A percentile compares a stretch with the other conserved stretches of the same genome.
Conservation (phyloP, 2,113 vertebrate genomes). For the Scolopax mira region DNA sequence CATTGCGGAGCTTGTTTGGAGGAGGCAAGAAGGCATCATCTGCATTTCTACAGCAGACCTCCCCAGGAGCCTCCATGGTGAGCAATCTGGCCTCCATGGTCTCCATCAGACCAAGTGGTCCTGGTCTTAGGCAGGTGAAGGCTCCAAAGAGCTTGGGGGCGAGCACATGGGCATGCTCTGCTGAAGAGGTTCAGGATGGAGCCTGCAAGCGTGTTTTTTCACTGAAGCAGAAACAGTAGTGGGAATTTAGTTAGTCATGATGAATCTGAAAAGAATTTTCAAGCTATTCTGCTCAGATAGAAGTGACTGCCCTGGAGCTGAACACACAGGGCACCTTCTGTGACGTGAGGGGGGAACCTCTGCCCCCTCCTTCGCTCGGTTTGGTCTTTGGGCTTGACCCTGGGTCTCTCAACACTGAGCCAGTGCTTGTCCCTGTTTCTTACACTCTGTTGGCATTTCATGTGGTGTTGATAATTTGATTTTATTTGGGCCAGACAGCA, state of each 20-base stretch:
- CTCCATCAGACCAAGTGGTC: background rate
- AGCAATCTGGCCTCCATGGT: background rate
- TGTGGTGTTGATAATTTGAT: background rate
- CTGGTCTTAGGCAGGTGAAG: background rate
- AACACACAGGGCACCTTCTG: background rate
- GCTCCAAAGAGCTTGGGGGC: background rate
- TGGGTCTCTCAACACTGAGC: background rate
- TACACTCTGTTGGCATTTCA: background rate
- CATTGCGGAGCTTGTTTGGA: background rate
- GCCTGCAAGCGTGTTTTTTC: background rate
- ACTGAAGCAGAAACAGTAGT: background rate
- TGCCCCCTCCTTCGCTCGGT: background rate
- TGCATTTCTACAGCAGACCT: background rate
- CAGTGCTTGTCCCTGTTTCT: background rate
- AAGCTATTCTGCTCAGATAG: background rate
- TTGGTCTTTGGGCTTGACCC: background rate
- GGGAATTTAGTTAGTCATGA: background rate
- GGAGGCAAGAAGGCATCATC: background rate
- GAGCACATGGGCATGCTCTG: background rate
- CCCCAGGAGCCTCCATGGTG: background rate
- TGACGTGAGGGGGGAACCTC: background rate
- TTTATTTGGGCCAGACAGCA: background rate
- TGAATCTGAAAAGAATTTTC: background rate
- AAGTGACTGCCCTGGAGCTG: background rate
- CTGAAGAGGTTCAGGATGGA: background rate